These are phyloP conservation scores for Calcarius lapponicus DNA, from an alignment of 2,797 vertebrate genomes.

Conservation along the genomic window DNA sequence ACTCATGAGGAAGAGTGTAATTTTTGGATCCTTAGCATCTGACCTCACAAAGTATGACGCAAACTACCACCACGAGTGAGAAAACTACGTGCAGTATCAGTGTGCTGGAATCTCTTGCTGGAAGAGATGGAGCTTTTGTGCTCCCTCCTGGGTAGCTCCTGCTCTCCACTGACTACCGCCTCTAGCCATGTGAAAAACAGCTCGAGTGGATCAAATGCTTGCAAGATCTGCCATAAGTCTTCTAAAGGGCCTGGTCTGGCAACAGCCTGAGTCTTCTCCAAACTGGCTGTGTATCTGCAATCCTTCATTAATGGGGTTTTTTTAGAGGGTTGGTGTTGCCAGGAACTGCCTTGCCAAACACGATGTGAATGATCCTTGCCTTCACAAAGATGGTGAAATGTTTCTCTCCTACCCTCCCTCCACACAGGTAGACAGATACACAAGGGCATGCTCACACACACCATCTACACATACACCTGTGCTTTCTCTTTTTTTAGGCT, in stretches of 20 bases:
- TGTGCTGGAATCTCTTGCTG: neutral
- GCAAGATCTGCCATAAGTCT: neutral
- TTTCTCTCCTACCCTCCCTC: neutral
- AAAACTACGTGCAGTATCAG: neutral
- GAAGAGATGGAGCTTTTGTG: neutral
- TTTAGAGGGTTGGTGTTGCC: neutral
- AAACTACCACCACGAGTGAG: neutral
- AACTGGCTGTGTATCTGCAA: neutral
- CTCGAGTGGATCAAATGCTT: neutral
- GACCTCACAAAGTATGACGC: constrained; percentile 32
- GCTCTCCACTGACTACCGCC: neutral
- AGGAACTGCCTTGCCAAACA: neutral
- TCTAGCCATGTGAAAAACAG: neutral
- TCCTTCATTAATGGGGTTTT: neutral
- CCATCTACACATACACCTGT: neutral
- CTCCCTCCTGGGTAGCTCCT: neutral
- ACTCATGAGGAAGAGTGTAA: constrained; percentile 47
- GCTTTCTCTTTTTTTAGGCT: neutral
- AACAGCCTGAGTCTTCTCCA: neutral
- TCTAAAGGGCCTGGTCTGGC: neutral
- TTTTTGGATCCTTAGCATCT: constrained; percentile 35
- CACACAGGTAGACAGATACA: neutral
- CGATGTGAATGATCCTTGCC: neutral
- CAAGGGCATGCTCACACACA: neutral
- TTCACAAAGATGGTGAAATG: neutral